Evolutionary conservation across 2,888 invertebrate species (phyloP).

Genomic region (Timema podura): DNA sequence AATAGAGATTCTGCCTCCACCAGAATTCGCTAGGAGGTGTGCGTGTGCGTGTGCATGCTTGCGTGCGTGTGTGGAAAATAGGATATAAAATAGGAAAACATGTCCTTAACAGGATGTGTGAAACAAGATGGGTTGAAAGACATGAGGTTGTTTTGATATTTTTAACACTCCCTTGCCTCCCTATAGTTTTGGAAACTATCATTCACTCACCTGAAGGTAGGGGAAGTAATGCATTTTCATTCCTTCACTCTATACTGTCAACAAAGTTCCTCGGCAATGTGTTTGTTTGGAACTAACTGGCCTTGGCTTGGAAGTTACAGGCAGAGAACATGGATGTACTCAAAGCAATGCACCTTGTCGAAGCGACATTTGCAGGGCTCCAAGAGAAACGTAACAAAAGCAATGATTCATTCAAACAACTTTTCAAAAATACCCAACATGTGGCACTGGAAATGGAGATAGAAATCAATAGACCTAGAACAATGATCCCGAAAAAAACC

Average conservation of each 20-base stretch:
- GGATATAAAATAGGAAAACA: background rate
- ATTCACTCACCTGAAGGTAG: background rate
- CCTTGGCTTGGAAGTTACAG: constrained; percentile 3
- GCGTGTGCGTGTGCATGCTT: too few relatives aligned
- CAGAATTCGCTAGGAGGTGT: too few relatives aligned
- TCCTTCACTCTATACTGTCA: too few relatives aligned
- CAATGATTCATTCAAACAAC: background rate
- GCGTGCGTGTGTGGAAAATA: too few relatives aligned
- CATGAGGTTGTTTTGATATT: constrained; percentile 3
- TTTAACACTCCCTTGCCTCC: background rate
- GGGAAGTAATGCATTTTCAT: too few relatives aligned
- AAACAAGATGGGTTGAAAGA: constrained; percentile 14
- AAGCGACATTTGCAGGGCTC: background rate
- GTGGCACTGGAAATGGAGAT: background rate
- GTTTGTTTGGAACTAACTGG: constrained; percentile 3
- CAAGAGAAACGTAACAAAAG: background rate
- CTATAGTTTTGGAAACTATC: constrained; percentile 3
- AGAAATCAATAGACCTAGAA: background rate
- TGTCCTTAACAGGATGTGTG: background rate
- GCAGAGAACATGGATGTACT: constrained; percentile 3
- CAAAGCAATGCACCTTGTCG: constrained; percentile 6
- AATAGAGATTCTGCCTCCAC: too few relatives aligned
- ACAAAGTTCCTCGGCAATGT: too few relatives aligned
- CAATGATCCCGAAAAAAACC: background rate
- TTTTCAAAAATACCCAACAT: background rate